These are phyloP conservation scores for Netta rufina DNA, from an alignment of 2,797 vertebrate genomes.

Conservation along the genomic window DNA sequence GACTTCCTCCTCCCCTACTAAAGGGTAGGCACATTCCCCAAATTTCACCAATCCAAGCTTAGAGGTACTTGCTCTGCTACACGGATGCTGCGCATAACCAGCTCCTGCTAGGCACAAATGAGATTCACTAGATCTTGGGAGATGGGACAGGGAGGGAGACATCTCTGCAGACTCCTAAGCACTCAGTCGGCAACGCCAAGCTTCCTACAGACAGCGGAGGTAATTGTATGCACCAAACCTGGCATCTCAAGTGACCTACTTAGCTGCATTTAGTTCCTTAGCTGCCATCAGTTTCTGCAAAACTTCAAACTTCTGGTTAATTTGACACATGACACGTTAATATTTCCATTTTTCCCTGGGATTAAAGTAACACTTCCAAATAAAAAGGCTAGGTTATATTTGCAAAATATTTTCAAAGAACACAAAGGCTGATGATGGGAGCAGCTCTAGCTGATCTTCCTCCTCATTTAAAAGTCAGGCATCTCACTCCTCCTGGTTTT, in stretches of 20 bases:
- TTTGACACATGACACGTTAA: not conserved
- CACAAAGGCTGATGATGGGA: not conserved
- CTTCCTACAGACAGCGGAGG: not conserved
- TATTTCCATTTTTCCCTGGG: fast-evolving
- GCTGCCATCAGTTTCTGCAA: not conserved
- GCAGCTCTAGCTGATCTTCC: not conserved
- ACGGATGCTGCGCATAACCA: not conserved
- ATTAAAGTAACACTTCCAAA: not conserved
- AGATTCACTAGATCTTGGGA: not conserved
- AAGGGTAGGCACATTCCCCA: not conserved
- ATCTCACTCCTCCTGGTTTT: not conserved
- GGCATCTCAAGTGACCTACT: not conserved
- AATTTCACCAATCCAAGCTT: slow-evolving; percentile 2
- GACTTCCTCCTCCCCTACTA: not conserved
- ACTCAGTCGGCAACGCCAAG: not conserved
- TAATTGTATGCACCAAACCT: not conserved
- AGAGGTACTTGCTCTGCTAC: not conserved
- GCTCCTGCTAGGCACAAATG: not conserved
- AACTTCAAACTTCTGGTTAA: not conserved
- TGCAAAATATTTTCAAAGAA: not conserved
- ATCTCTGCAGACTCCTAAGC: not conserved
- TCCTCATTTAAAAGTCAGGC: not conserved
- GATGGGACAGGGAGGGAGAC: not conserved
- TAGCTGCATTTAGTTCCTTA: not conserved
- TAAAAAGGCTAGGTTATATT: not conserved